phyloP scores from a whole-genome alignment of 2,888 invertebrate species.

The Ennomos fuscantarius region DNA sequence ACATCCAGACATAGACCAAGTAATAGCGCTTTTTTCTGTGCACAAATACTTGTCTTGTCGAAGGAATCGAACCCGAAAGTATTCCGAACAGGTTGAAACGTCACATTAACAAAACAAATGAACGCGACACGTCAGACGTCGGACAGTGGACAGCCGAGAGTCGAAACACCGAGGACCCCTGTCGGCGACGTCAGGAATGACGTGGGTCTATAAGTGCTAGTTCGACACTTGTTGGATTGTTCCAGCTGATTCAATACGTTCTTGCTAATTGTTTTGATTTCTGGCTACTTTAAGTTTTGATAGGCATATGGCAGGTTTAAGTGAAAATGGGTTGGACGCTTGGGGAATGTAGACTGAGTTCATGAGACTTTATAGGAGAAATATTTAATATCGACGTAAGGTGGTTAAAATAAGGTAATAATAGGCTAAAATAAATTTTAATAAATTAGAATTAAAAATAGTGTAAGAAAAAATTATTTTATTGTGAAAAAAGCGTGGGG shows the following conservation, averaged over 20 bases:
- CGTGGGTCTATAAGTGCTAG: constrained; percentile 13
- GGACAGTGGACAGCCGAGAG: constrained; percentile 8
- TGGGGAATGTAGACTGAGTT: background rate
- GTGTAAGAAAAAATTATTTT: no score
- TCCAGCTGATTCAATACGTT: constrained; percentile 7
- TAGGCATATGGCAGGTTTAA: background rate
- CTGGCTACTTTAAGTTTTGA: constrained; percentile 11
- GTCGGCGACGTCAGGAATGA: constrained; percentile 18
- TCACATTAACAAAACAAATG: constrained; percentile 33
- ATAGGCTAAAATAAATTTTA: no score
- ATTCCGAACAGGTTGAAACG: constrained; percentile 2
- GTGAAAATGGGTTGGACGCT: constrained; percentile 1
- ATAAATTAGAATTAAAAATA: no score
- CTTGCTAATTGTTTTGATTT: constrained; percentile 14
- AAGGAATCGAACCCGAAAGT: no score
- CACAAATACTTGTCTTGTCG: no score
- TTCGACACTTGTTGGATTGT: constrained; percentile 16
- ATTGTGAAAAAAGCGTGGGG: no score
- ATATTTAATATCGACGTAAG: no score
- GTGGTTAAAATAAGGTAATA: no score
- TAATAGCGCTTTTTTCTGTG: no score
- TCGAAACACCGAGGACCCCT: constrained; percentile 21
- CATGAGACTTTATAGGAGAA: no score
- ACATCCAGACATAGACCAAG: no score
- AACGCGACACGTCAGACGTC: constrained; percentile 20